Evolutionary conservation across 2,888 invertebrate species (phyloP), one percentile per base, ranked within the genome.

Genomic region (Patella depressa): DNA sequence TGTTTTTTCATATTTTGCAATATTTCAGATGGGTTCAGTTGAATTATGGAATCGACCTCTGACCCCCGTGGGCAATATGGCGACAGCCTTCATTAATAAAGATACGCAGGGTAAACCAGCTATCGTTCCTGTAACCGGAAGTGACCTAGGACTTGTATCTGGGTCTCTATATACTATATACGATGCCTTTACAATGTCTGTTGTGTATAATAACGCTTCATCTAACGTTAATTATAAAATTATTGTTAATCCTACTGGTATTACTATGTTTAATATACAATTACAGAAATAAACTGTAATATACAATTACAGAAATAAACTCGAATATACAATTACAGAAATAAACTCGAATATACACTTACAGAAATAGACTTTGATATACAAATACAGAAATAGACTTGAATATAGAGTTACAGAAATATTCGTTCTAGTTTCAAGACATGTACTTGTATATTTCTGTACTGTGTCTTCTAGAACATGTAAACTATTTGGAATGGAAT

Each of bases 21-120:
- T 34, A 34, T 34, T 34, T 34, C 19, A 65, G 65, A 34, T 34
- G 34, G 65, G 65, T 14, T 9, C 7, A 9, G 24, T 65, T 19
- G 19, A 65, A 24, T 19, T 65, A 9, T 65, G 65, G 65, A 65
- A n/a, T 4, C 65, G 65, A 5, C 65, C 65, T n/a, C 24, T 65
- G 12, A 65, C 65, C 7, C 65, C 65, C 7, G 11, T 12, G n/a
- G 65, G 65, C n/a, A 88, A 87, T 76, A 82, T 84, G 69, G 90
- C 89, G 17, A 83, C 89, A 69, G 89, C 88, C 3, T 79, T 90
- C n/a, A 76, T 90, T 17, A 89, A 89, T 80, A 65, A 4, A 65
- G 65, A 19, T 12, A 19, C 9, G 19, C 19, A 19, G 0, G 65
- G 65, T 19, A 12, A 11, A 11, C 65, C 65, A 11, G 11, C 11